Conservation (phyloP, 2,888 invertebrate genomes). For the Drosophila ustulata region DNA sequence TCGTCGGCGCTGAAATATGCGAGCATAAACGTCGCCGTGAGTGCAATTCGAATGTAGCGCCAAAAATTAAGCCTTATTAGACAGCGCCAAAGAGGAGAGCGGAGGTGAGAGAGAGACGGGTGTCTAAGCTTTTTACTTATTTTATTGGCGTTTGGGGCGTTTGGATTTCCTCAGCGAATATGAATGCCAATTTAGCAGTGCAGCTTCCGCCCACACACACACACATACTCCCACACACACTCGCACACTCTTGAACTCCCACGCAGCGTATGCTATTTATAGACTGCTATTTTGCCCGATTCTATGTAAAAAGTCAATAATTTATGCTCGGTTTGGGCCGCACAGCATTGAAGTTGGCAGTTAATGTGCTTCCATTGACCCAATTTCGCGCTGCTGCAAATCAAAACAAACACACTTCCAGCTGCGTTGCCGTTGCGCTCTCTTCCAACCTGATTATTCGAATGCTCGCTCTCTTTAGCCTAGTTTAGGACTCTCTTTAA, state of each 20-base stretch:
- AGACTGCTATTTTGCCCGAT: constrained; percentile 26
- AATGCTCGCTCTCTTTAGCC: constrained; percentile 20
- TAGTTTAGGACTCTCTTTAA: constrained; percentile 16
- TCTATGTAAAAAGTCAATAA: constrained; percentile 64
- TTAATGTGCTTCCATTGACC: constrained; percentile 72
- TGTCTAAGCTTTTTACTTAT: constrained; percentile 32
- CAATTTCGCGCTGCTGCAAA: constrained; percentile 54
- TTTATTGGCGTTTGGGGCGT: constrained; percentile 19
- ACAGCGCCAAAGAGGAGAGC: not conserved
- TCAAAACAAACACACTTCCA: constrained; percentile 69
- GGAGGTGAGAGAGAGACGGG: not conserved
- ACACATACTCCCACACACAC: not conserved
- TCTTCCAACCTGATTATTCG: constrained; percentile 22
- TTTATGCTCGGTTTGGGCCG: constrained; percentile 53
- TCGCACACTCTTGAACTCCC: not conserved
- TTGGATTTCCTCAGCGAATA: not conserved
- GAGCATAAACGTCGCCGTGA: constrained; percentile 47
- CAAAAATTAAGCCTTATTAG: constrained; percentile 59
- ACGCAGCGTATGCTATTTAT: constrained; percentile 63
- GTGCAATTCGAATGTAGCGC: constrained; percentile 58
- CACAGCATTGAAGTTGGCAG: constrained; percentile 13
- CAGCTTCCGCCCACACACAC: not conserved
- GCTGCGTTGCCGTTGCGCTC: constrained; percentile 5
- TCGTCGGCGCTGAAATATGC: constrained; percentile 12
- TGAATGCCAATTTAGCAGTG: constrained; percentile 4